phyloP scores from a whole-genome alignment of 2,888 invertebrate genomes.

The Eutolmus rufibarbis region DNA sequence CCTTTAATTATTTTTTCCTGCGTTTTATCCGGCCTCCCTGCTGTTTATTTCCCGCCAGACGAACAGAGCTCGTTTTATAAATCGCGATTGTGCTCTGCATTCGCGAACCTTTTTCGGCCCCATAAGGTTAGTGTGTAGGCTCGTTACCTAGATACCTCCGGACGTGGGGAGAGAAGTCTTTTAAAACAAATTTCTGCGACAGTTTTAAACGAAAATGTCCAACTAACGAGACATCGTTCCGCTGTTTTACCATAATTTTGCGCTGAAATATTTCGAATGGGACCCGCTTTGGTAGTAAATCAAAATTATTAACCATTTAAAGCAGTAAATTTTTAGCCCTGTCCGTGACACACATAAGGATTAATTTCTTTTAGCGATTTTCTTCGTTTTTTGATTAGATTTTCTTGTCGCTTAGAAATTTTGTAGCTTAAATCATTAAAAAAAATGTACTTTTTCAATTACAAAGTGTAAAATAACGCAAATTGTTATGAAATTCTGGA shows the following conservation, averaged over 20 bases:
- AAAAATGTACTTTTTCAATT: neutral
- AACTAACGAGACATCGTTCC: neutral
- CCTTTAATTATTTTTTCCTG: constrained; percentile 9
- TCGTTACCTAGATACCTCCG: neutral
- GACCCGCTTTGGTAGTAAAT: neutral
- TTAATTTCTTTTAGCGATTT: neutral
- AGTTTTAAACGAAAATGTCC: constrained; percentile 12
- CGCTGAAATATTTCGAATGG: constrained; percentile 3
- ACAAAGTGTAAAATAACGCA: neutral
- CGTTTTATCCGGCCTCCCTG: neutral
- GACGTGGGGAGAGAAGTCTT: neutral
- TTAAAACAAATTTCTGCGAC: constrained; percentile 22
- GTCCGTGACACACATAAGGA: constrained; percentile 8
- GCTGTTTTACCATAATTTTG: constrained; percentile 15
- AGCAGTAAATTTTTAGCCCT: neutral
- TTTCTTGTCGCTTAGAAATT: neutral
- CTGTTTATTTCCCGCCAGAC: neutral
- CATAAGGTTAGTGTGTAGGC: neutral
- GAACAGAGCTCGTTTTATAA: neutral
- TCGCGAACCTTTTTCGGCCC: neutral
- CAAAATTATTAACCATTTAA: constrained; percentile 18
- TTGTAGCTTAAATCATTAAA: neutral
- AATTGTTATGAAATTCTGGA: neutral
- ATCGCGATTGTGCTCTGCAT: neutral
- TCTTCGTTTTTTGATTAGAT: neutral